Evolutionary conservation across 1,140 invertebrate genomes (phyloP), one percentile per base, ranked within the genome.

Genomic region (Pseudomyrmex pallidus): DNA sequence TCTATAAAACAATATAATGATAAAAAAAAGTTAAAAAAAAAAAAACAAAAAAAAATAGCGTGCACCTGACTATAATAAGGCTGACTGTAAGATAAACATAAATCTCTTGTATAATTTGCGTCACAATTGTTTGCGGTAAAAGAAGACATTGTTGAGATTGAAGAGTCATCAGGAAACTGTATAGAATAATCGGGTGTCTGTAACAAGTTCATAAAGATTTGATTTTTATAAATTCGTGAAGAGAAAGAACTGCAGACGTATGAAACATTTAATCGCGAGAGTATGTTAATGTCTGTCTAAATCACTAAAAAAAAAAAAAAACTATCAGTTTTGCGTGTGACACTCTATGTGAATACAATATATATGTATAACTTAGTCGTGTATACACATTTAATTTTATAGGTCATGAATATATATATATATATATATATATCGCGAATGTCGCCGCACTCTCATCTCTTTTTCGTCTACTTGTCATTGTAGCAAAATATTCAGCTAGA

Each of bases 381-480:
- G 35, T 52, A 66, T 56, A 68, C 68, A 66, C 13, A 9, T 70
- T 35, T 57, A 57, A 59, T 70, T 78, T 70, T 78, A 57, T 59
- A 78, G 67, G 20, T 25, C 20, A 20, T 7, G 15, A 70, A 22
- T 22, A 48, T 10, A 66, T 12, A 64, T 46, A 48, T 10, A 66
- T 12, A 64, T 46, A 48, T 12, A 66, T 12, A 64, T 46, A 35
- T 35, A 35, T 35, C 35, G 5, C 25, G 13, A 25, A 52, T 52
- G 20, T 13, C 7, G 13, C 17, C 15, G 48, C 17, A 20, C 17
- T 66, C 1, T 35, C 44, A 56, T 12, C 9, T 12, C 9, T 15
- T 46, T 57, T 35, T 46, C 3, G 20, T 50, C 17, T 5, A 35
- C 52, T 78, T 59, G 76, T 59, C 20, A 46, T 25, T 46, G 15